Conservation (phyloP, 2,888 invertebrate genomes). For the Drosophila formosana region DNA sequence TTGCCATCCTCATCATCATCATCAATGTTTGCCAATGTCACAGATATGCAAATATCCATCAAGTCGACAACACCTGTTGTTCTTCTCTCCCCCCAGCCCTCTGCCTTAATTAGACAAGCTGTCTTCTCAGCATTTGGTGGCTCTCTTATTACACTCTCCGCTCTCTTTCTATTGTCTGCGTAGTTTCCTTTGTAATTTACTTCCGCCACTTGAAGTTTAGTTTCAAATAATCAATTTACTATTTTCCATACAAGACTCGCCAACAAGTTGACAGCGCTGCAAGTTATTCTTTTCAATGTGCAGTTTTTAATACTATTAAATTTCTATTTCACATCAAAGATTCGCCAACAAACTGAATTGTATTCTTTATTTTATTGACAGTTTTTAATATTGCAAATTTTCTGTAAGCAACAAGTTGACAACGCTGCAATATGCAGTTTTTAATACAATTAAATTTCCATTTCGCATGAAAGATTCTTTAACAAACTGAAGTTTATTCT, state of each 20-base stretch:
- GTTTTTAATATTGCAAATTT: background rate
- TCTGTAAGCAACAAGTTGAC: too few relatives aligned
- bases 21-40: background rate
- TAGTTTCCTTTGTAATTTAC: too few relatives aligned
- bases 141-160: background rate
- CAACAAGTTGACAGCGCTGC: conserved; percentile 5
- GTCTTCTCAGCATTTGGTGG: background rate
- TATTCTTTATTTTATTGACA: background rate
- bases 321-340: too few relatives aligned
- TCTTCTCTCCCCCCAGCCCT: background rate
- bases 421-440: too few relatives aligned
- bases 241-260: too few relatives aligned
- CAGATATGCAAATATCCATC: background rate
- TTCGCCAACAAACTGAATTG: background rate
- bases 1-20: background rate
- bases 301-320: too few relatives aligned
- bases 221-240: too few relatives aligned
- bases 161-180: background rate
- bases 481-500: too few relatives aligned
- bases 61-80: conserved; percentile 5
- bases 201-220: too few relatives aligned
- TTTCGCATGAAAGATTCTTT: too few relatives aligned
- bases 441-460: too few relatives aligned
- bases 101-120: conserved; percentile 4
- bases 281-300: background rate